A percentile compares a stretch with the other conserved stretches of the same genome.
These are phyloP conservation scores for Callyntrura guangdongensis DNA, from an alignment of 2,888 invertebrate genomes.

Conservation along the genomic window DNA sequence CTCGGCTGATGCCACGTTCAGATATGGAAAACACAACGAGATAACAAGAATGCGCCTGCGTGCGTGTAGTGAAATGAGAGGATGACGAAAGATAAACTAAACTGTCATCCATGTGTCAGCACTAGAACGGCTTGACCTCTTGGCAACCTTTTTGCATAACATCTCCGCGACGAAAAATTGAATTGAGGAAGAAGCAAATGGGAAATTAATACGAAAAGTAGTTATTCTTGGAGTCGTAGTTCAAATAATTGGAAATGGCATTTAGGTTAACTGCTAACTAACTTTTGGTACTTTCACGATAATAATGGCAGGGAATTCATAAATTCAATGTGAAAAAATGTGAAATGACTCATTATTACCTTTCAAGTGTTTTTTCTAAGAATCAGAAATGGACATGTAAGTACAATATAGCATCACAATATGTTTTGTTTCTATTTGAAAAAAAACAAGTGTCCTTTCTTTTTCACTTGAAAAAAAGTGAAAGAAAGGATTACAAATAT, in stretches of 20 bases:
- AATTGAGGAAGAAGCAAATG: slow-evolving; percentile 9
- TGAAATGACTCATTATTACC: slow-evolving; percentile 1
- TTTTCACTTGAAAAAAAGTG: neutral
- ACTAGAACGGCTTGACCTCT: slow-evolving; percentile 37
- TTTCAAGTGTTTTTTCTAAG: neutral
- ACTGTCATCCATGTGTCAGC: neutral
- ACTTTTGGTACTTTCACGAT: neutral
- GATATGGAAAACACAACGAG: neutral
- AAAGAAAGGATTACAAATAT: neutral
- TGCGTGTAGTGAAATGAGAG: neutral
- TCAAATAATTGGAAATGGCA: neutral
- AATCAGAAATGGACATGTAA: neutral
- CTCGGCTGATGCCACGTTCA: neutral
- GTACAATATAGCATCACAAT: neutral
- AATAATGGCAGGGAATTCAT: neutral
- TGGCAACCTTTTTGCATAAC: slow-evolving; percentile 11
- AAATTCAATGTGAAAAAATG: neutral
- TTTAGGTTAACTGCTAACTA: slow-evolving; percentile 8
- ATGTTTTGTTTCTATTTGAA: neutral
- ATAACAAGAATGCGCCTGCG: neutral
- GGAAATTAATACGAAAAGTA: too few species aligned
- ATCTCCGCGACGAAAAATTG: neutral
- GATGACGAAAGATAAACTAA: slow-evolving; percentile 39
- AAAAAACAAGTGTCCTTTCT: neutral
- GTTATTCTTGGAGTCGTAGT: neutral